Percentiles rank a stretch among this genome's conserved stretches.
These are phyloP conservation scores for Phortica magna DNA, from an alignment of 2,888 invertebrate species.

Conservation along the genomic window DNA sequence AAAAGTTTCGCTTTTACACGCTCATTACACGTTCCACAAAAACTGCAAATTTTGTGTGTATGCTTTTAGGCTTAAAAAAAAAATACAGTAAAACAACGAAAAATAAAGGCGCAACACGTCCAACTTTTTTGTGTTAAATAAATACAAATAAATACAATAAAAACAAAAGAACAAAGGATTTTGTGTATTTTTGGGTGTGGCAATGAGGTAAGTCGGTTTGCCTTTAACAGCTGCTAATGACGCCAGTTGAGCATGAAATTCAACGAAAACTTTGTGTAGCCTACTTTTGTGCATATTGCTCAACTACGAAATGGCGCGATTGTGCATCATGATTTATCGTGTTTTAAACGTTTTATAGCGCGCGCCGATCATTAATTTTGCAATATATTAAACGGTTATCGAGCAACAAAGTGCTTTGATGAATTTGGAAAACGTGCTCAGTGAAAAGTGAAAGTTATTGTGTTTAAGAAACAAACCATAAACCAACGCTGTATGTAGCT, in stretches of 20 bases:
- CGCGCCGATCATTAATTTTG: neutral
- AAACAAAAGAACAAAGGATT: neutral
- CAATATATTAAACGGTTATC: neutral
- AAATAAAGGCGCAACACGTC: constrained; percentile 11
- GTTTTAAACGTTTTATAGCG: constrained; percentile 22
- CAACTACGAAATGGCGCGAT: neutral
- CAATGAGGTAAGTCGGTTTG: neutral
- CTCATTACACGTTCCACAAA: neutral
- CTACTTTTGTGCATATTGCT: neutral
- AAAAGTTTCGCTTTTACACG: constrained; percentile 26
- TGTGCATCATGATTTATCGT: neutral
- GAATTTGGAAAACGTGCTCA: neutral
- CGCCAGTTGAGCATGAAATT: neutral
- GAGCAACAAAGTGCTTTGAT: neutral
- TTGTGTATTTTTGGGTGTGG: neutral
- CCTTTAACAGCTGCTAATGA: neutral
- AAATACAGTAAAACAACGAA: constrained; percentile 35
- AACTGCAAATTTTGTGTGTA: constrained; percentile 14
- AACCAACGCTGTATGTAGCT: constrained; percentile 80
- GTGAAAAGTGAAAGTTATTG: neutral
- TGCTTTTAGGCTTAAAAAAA: constrained; percentile 5
- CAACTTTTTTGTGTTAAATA: constrained; percentile 10
- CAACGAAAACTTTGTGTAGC: neutral
- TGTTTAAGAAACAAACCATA: neutral
- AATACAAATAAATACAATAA: constrained; percentile 13